A percentile compares a stretch with the other conserved stretches of the same genome.
Conservation (phyloP, 1,140 invertebrate genomes). For the Mamestra configurata region DNA sequence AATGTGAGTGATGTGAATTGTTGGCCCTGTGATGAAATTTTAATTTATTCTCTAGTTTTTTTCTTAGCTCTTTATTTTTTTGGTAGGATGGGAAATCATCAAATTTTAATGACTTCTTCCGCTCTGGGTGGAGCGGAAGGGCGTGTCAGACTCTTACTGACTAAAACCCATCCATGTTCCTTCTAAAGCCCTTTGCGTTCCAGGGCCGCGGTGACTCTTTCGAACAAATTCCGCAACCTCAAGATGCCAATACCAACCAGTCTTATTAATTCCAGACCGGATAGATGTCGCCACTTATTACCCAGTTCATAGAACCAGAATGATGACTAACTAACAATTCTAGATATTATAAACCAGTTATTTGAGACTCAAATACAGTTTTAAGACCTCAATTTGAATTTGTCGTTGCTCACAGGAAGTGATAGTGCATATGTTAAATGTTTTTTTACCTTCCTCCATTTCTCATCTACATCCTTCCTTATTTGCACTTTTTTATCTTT, state of each 20-base stretch:
- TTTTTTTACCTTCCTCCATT: background rate
- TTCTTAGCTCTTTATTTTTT: too few relatives aligned
- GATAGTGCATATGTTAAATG: conserved; percentile 2
- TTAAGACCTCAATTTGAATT: background rate
- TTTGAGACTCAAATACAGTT: background rate
- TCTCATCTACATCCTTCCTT: background rate
- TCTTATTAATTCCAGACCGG: background rate
- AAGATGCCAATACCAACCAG: background rate
- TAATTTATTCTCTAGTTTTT: too few relatives aligned
- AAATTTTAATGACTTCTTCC: too few relatives aligned
- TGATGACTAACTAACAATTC: background rate
- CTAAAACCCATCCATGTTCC: too few relatives aligned
- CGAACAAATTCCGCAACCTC: background rate
- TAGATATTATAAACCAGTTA: background rate
- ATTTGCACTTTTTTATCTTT: background rate
- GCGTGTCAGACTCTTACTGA: too few relatives aligned
- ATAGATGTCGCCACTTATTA: conserved; percentile 20
- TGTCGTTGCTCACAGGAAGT: background rate
- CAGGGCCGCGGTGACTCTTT: too few relatives aligned
- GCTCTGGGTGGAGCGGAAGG: too few relatives aligned
- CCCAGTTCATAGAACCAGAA: conserved; percentile 18
- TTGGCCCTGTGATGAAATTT: too few relatives aligned
- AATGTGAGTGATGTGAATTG: too few relatives aligned
- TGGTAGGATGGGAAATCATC: too few relatives aligned
- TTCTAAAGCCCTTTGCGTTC: too few relatives aligned